phyloP scores from a whole-genome alignment of 2,888 invertebrate species.

The Metalampra italica region DNA sequence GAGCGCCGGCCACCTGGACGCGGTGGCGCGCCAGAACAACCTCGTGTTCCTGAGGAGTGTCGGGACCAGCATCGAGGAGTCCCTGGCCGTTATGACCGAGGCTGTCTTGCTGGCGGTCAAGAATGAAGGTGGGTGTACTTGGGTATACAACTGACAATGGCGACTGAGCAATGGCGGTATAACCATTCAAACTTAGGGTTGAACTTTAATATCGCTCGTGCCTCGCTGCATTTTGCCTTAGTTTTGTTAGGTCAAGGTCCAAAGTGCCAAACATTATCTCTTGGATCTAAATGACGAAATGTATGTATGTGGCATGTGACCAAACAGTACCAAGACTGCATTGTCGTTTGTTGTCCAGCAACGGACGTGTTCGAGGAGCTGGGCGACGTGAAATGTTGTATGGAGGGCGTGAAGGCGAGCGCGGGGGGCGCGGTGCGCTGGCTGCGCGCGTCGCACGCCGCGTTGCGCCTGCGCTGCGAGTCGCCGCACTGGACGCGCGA shows the following conservation, averaged over 20 bases:
- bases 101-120: constrained; percentile 26
- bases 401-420: constrained; percentile 88
- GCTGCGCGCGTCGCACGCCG: constrained; percentile 87
- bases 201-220: too few species aligned
- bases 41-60: constrained; percentile 37
- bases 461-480: constrained; percentile 88
- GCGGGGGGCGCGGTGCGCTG: constrained; percentile 82
- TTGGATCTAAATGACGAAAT: too few species aligned
- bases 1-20: constrained; percentile 26
- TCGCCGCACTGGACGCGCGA: constrained; percentile 85
- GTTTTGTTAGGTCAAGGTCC: too few species aligned
- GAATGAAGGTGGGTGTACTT: constrained; percentile 25
- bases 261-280: too few species aligned
- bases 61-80: constrained; percentile 33
- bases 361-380: constrained; percentile 32
- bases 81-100: constrained; percentile 26
- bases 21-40: constrained; percentile 41
- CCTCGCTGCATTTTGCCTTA: too few species aligned
- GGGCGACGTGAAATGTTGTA: constrained; percentile 87
- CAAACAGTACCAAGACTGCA: too few species aligned
- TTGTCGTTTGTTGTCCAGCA: constrained; percentile 18
- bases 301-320: too few species aligned
- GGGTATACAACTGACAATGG: not conserved
- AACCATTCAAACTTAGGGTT: too few species aligned
- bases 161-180: too few species aligned